Conservation (phyloP, 2,888 invertebrate genomes). For the Dasysyrphus tricinctus region DNA sequence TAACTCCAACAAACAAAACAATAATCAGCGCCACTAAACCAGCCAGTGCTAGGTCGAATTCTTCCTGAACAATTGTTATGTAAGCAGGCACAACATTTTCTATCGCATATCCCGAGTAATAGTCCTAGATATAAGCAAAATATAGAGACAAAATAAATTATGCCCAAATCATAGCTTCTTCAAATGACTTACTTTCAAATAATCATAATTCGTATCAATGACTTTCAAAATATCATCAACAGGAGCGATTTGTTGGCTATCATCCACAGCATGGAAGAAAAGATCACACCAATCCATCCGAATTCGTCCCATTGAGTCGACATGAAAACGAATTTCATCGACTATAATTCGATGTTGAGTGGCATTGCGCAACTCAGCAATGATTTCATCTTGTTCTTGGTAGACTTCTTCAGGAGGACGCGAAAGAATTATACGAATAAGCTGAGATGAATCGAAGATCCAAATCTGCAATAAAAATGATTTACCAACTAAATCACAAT, state of each 20-base stretch:
- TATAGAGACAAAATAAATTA: background rate
- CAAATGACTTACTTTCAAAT: conserved; percentile 86
- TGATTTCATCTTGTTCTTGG: conserved; percentile 88
- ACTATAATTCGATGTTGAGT: conserved; percentile 91
- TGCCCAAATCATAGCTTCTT: background rate
- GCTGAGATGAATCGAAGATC: conserved; percentile 93
- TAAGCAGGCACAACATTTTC: conserved; percentile 90
- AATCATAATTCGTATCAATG: conserved; percentile 93
- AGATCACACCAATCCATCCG: conserved; percentile 90
- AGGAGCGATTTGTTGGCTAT: conserved; percentile 89
- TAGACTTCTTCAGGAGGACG: conserved; percentile 91
- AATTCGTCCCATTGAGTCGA: conserved; percentile 85
- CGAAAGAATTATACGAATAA: conserved; percentile 93
- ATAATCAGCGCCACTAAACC: conserved; percentile 93
- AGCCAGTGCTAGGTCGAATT: conserved; percentile 93
- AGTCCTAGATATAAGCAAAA: conserved; percentile 81
- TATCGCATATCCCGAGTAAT: conserved; percentile 89
- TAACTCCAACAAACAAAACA: conserved; percentile 92
- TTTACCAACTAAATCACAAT: conserved; percentile 16
- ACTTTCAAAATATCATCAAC: conserved; percentile 91
- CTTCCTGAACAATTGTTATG: conserved; percentile 87
- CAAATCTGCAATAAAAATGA: conserved; percentile 87
- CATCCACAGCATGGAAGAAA: conserved; percentile 92
- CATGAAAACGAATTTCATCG: conserved; percentile 90
- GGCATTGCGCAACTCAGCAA: conserved; percentile 89